Conservation (phyloP, 1,140 invertebrate species). For the Bacillus rossius region DNA sequence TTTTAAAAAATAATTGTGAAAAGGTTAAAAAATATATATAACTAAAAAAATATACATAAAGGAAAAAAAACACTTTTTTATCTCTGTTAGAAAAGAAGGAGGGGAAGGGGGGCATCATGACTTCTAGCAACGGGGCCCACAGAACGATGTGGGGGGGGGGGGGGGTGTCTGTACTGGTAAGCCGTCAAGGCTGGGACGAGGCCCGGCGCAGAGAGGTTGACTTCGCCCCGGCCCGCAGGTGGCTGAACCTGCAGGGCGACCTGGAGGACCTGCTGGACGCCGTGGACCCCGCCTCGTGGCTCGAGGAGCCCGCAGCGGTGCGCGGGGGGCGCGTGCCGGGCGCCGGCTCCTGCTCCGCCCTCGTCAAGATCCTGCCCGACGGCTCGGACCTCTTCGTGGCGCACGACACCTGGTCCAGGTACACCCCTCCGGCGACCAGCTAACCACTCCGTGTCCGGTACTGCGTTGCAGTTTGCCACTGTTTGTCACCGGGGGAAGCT, state of each 20-base stretch:
- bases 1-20: too few relatives aligned
- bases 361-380: conserved; percentile 52
- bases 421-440: conserved; percentile 4
- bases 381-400: conserved; percentile 53
- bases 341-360: conserved; percentile 23
- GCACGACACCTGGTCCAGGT: conserved; percentile 58
- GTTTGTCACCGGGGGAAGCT: not conserved
- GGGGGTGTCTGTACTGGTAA: too few relatives aligned
- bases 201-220: too few relatives aligned
- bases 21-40: too few relatives aligned
- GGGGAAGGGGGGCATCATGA: too few relatives aligned
- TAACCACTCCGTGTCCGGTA: not conserved
- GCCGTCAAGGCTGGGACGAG: too few relatives aligned
- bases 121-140: too few relatives aligned
- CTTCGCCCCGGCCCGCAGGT: too few relatives aligned
- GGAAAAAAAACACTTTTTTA: too few relatives aligned
- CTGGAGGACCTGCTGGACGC: conserved; percentile 51
- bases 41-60: too few relatives aligned
- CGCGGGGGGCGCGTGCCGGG: conserved; percentile 18
- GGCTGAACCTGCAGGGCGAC: conserved; percentile 50
- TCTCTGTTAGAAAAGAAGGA: too few relatives aligned
- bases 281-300: conserved; percentile 15
- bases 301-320: not conserved
- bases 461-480: not conserved
- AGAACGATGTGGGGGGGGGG: too few relatives aligned